These are phyloP conservation scores for Eublepharis macularius DNA, from an alignment of 2,113 vertebrate species.

Conservation along the genomic window DNA sequence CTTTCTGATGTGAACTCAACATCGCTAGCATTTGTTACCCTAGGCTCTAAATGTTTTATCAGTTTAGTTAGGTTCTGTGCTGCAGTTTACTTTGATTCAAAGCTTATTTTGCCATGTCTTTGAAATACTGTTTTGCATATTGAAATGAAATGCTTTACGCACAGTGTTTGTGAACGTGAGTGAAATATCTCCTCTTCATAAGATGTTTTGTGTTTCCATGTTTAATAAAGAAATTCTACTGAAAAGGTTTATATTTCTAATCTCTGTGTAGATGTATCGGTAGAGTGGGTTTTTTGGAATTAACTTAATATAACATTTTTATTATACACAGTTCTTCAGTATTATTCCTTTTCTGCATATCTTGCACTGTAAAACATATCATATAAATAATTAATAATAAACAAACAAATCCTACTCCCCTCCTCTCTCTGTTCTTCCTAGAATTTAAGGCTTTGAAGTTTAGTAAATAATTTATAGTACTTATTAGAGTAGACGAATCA, in stretches of 20 bases:
- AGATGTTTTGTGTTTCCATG: constrained; percentile 8
- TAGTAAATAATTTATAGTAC: constrained; percentile 75
- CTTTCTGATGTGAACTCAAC: constrained; percentile 46
- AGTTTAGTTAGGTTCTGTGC: constrained; percentile 27
- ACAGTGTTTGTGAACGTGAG: neutral
- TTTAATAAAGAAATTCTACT: constrained; percentile 39
- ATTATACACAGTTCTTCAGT: constrained; percentile 53
- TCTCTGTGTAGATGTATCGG: constrained; percentile 25
- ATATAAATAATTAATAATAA: constrained; percentile 79
- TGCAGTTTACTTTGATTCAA: constrained; percentile 53
- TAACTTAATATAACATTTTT: constrained; percentile 62
- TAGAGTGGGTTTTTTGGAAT: constrained; percentile 53
- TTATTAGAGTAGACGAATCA: constrained; percentile 76
- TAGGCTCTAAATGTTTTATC: constrained; percentile 51
- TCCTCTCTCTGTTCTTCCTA: constrained; percentile 63
- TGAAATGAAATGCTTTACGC: constrained; percentile 24
- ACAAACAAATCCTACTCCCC: constrained; percentile 74
- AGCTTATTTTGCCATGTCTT: constrained; percentile 43
- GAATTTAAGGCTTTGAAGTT: constrained; percentile 77
- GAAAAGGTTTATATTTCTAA: constrained; percentile 52
- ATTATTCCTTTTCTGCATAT: constrained; percentile 68
- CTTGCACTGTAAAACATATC: constrained; percentile 67
- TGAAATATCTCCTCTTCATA: neutral
- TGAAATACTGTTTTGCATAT: constrained; percentile 45
- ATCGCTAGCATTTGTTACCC: constrained; percentile 49